Evolutionary conservation across 1,140 invertebrate genomes (phyloP).

Genomic region (Brachionus plicatilis): DNA sequence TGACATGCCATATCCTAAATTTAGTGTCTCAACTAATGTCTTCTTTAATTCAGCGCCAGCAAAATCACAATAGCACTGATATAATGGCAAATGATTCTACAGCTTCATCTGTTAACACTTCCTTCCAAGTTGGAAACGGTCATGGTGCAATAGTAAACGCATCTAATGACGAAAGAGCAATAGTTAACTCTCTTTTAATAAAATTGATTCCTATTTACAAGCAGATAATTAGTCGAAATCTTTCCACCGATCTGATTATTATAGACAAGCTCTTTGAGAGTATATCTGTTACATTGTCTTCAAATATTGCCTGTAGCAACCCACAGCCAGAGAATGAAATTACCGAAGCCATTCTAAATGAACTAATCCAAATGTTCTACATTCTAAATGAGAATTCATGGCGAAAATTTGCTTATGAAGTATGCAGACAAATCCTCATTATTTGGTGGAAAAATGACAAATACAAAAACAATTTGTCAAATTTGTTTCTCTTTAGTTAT

Average conservation of each 20-base stretch:
- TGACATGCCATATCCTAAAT: conserved; percentile 25
- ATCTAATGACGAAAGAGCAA: conserved; percentile 7
- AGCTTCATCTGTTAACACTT: conserved; percentile 4
- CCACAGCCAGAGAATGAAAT: conserved; percentile 15
- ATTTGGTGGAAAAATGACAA: conserved; percentile 40
- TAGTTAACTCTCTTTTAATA: conserved; percentile 33
- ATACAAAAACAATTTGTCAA: neutral
- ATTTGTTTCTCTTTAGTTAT: neutral
- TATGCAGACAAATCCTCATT: conserved; percentile 34
- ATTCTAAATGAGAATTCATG: conserved; percentile 38
- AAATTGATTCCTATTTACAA: conserved; percentile 39
- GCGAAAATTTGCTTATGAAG: conserved; percentile 18
- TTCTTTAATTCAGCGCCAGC: conserved; percentile 20
- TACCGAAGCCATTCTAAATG: conserved; percentile 6
- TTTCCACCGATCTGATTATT: conserved; percentile 18
- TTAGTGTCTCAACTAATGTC: conserved; percentile 33
- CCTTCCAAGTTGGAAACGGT: neutral
- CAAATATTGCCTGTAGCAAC: neutral
- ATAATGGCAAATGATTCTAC: conserved; percentile 22
- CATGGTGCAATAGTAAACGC: neutral
- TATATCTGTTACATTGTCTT: conserved; percentile 35
- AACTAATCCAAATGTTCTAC: conserved; percentile 38
- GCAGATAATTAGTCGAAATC: conserved; percentile 32
- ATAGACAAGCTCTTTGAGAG: conserved; percentile 39
- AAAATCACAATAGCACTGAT: conserved; percentile 17